Evolutionary conservation across 2,888 invertebrate genomes (phyloP).

Genomic region (Exocentrus adspersus): DNA sequence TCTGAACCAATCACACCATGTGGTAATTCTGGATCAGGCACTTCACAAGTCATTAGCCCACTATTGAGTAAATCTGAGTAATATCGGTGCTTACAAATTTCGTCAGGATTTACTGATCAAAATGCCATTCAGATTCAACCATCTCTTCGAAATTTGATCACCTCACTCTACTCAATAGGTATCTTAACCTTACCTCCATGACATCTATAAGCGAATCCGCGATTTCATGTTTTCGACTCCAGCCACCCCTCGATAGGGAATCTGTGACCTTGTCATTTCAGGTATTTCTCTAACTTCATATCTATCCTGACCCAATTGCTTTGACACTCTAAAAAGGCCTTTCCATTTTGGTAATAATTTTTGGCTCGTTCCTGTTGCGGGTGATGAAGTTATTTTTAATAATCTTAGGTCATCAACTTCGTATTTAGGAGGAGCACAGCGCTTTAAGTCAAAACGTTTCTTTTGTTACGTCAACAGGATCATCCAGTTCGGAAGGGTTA

Average conservation of each 20-base stretch:
- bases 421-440: constrained; percentile 17
- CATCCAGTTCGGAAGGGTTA: neutral
- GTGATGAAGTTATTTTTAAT: constrained; percentile 21
- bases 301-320: constrained; percentile 24
- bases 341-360: constrained; percentile 34
- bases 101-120: neutral
- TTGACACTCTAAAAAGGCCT: constrained; percentile 26
- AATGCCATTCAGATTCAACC: too few species aligned
- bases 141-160: neutral
- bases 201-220: constrained; percentile 17
- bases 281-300: constrained; percentile 31
- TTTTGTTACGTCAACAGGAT: constrained; percentile 33
- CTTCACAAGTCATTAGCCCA: neutral
- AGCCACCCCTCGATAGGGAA: constrained; percentile 23
- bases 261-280: constrained; percentile 25
- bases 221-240: constrained; percentile 29
- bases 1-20: neutral
- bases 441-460: constrained; percentile 27
- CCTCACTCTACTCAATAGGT: neutral
- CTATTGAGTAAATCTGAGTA: neutral
- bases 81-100: neutral
- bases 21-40: neutral
- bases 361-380: constrained; percentile 31
- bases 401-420: constrained; percentile 28
- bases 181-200: neutral